Evolutionary conservation across 2,888 invertebrate species (phyloP).

Genomic region (Hydrotaea cyrtoneurina): DNA sequence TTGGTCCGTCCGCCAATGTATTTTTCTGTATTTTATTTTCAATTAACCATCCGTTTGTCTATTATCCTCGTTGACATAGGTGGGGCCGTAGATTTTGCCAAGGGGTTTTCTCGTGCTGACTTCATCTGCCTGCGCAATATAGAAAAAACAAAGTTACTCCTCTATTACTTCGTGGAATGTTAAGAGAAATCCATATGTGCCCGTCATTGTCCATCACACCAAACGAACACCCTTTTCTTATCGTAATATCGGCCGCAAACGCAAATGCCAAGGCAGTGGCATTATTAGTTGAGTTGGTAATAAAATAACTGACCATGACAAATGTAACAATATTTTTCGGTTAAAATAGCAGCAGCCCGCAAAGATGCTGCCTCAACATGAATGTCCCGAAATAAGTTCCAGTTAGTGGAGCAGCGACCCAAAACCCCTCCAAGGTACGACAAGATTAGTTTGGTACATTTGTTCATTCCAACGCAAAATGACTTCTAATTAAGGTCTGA

Average conservation of each 20-base stretch:
- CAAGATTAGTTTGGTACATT: neutral
- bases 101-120: too few species aligned
- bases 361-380: slow-evolving; percentile 20
- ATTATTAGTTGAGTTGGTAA: slow-evolving; percentile 37
- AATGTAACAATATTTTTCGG: slow-evolving; percentile 32
- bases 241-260: neutral
- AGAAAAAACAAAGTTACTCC: too few species aligned
- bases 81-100: too few species aligned
- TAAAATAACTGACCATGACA: slow-evolving; percentile 54
- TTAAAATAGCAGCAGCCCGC: neutral
- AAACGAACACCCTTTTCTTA: neutral
- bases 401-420: neutral
- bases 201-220: neutral
- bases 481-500: slow-evolving; percentile 44
- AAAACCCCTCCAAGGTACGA: slow-evolving; percentile 29
- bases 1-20: too few species aligned
- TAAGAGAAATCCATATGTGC: too few species aligned
- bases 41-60: too few species aligned
- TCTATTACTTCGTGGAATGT: too few species aligned
- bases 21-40: too few species aligned
- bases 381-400: slow-evolving; percentile 34
- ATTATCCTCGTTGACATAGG: too few species aligned
- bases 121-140: too few species aligned
- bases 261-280: neutral
- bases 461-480: slow-evolving; percentile 39